These are phyloP conservation scores for Zeus faber DNA, from an alignment of 2,113 vertebrate species.

Conservation along the genomic window DNA sequence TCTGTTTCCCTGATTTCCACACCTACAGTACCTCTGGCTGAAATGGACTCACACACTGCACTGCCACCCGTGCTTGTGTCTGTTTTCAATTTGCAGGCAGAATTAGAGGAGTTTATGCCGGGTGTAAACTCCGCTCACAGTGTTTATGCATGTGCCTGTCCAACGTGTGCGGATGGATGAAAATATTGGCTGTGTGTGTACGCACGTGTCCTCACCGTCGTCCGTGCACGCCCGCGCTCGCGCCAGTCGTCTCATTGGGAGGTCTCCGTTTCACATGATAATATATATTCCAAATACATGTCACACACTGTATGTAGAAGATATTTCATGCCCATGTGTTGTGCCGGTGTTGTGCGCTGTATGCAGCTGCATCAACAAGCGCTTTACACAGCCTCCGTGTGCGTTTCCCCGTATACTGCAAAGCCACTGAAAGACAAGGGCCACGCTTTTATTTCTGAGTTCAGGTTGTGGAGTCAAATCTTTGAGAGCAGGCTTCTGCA, in stretches of 20 bases:
- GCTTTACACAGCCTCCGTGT: no score
- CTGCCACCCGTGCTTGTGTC: conserved; percentile 7
- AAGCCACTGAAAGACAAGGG: no score
- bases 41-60: no score
- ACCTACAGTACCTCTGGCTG: no score
- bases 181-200: no score
- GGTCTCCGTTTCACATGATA: conserved; percentile 32
- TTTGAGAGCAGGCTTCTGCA: no score
- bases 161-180: no score
- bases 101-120: conserved; percentile 51
- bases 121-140: conserved; percentile 48
- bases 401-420: no score
- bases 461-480: no score
- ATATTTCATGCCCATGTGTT: conserved; percentile 3
- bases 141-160: conserved; percentile 44
- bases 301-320: conserved; percentile 1
- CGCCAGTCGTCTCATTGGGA: conserved; percentile 26
- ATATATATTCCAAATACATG: background rate
- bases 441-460: no score
- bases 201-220: background rate
- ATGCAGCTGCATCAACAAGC: background rate
- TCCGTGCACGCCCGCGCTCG: conserved; percentile 6
- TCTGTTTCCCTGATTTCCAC: no score
- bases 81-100: conserved; percentile 61
- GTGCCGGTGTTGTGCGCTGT: no score